These are phyloP conservation scores for Tretioscincus oriximinensis DNA, from an alignment of 2,113 vertebrate species.

Conservation along the genomic window DNA sequence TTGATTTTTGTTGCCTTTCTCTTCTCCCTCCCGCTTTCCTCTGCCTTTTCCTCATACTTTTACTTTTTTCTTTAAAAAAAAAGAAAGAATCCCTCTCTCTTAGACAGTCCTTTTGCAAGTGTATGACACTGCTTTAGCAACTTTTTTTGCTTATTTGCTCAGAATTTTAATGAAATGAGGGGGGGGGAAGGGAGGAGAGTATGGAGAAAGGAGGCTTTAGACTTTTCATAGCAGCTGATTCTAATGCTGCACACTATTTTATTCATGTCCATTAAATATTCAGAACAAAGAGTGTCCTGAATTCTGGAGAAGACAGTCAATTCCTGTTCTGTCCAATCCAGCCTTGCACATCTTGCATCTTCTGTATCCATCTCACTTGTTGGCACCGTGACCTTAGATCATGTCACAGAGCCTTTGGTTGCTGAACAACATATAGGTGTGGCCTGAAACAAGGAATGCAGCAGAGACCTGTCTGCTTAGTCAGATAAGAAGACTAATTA, in stretches of 20 bases:
- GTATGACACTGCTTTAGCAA: too few relatives aligned
- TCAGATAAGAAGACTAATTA: slow-evolving; percentile 75
- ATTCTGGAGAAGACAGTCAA: background rate
- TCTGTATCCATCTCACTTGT: slow-evolving; percentile 13
- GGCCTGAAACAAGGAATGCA: slow-evolving; percentile 71
- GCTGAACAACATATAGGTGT: slow-evolving; percentile 42
- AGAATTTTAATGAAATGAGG: background rate
- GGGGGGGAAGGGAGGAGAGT: too few relatives aligned
- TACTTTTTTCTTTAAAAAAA: too few relatives aligned
- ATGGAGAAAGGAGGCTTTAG: background rate
- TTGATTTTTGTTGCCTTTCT: too few relatives aligned
- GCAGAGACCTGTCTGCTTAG: slow-evolving; percentile 66
- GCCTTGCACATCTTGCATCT: background rate
- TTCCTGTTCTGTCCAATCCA: background rate
- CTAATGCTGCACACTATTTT: background rate
- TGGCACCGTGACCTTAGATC: background rate
- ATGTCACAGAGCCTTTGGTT: slow-evolving; percentile 38
- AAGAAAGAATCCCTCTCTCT: too few relatives aligned
- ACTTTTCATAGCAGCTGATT: background rate
- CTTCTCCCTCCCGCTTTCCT: too few relatives aligned
- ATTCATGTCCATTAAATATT: slow-evolving; percentile 7
- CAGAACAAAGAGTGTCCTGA: background rate
- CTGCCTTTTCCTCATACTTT: too few relatives aligned
- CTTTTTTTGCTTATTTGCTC: background rate
- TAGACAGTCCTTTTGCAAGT: background rate